Evolutionary conservation across 1,140 invertebrate species (phyloP).

Genomic region (Nixonia krombeini): DNA sequence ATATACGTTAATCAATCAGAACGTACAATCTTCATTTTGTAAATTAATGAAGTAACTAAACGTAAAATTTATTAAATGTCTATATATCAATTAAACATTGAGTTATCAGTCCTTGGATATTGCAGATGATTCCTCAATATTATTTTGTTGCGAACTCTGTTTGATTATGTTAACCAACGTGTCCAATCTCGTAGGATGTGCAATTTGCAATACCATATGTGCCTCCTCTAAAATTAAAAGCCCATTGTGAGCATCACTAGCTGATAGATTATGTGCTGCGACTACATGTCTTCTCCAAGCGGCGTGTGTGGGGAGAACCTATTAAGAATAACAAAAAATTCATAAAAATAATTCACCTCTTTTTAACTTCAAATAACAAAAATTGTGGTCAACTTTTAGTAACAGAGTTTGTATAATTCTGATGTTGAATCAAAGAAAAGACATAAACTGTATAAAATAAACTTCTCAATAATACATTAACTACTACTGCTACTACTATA

Average conservation of each 20-base stretch:
- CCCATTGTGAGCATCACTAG: slow-evolving; percentile 74
- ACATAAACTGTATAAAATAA: too few species aligned
- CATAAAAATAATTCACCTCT: not conserved
- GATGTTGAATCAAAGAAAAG: too few species aligned
- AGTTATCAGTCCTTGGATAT: not conserved
- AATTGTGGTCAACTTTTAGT: too few species aligned
- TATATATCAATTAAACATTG: too few species aligned
- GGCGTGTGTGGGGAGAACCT: slow-evolving; percentile 72
- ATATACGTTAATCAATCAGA: too few species aligned
- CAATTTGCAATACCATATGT: slow-evolving; percentile 75
- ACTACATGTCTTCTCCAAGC: slow-evolving; percentile 76
- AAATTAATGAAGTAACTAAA: too few species aligned
- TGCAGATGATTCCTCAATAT: slow-evolving; percentile 9
- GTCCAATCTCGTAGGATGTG: slow-evolving; percentile 66
- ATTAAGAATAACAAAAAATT: slow-evolving; percentile 18
- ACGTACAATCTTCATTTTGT: too few species aligned
- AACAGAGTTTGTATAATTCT: too few species aligned
- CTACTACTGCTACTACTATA: too few species aligned
- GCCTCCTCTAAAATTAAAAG: slow-evolving; percentile 77
- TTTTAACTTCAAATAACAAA: too few species aligned
- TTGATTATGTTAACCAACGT: slow-evolving; percentile 65
- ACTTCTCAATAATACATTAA: too few species aligned
- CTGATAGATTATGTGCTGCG: slow-evolving; percentile 72
- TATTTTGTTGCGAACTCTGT: slow-evolving; percentile 51
- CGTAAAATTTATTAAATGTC: too few species aligned